These are phyloP conservation scores for Hemiscyllium ocellatum DNA, from an alignment of 2,113 vertebrate species.

Conservation along the genomic window DNA sequence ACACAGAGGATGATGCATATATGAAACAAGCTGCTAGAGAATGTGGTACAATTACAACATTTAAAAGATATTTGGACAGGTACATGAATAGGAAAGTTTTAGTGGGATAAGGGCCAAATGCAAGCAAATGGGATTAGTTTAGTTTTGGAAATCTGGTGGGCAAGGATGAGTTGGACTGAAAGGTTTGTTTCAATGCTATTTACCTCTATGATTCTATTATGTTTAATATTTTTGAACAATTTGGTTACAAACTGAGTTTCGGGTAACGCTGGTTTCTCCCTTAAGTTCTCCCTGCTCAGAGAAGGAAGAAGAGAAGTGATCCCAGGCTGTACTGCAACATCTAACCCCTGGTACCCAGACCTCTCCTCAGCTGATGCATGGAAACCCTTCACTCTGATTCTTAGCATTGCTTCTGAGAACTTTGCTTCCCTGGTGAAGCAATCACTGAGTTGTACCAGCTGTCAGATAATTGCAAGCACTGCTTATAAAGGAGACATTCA, in stretches of 20 bases:
- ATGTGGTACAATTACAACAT: no score
- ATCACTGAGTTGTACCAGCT: slow-evolving; percentile 6
- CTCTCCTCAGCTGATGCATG: neutral
- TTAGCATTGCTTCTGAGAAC: neutral
- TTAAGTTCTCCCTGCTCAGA: neutral
- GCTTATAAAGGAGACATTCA: neutral
- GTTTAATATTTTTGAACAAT: neutral
- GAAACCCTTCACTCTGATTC: neutral
- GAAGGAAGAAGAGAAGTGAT: neutral
- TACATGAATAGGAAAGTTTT: no score
- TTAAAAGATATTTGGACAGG: no score
- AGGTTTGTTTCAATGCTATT: no score
- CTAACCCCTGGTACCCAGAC: neutral
- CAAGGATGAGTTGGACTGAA: no score
- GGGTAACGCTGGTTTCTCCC: neutral
- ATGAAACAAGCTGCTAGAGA: no score
- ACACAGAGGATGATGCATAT: no score
- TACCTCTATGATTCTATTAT: no score
- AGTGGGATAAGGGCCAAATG: no score
- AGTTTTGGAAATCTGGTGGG: no score
- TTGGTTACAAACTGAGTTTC: neutral
- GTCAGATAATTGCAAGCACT: slow-evolving; percentile 9
- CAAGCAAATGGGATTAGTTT: no score
- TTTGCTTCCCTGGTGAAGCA: neutral
- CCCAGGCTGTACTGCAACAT: neutral